phyloP scores from a whole-genome alignment of 2,113 vertebrate genomes.

The Dicrurus megarhynchus region DNA sequence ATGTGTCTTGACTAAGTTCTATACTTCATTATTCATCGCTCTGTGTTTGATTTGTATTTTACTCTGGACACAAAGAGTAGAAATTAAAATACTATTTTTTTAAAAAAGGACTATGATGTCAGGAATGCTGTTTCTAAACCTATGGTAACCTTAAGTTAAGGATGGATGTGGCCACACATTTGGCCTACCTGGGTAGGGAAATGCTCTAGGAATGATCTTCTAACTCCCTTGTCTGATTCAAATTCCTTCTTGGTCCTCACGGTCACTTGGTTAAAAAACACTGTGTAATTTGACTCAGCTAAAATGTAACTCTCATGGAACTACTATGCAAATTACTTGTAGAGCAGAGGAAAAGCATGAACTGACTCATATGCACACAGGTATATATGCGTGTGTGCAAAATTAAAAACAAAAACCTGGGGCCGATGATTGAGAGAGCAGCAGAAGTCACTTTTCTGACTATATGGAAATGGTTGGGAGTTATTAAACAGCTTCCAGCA shows the following conservation, averaged over 20 bases:
- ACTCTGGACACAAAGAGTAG: background rate
- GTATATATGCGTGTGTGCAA: background rate
- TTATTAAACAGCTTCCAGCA: background rate
- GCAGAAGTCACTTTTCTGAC: background rate
- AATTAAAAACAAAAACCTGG: background rate
- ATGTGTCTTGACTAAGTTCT: background rate
- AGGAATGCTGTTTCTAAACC: background rate
- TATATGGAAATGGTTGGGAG: background rate
- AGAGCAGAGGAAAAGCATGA: background rate
- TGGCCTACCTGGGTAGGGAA: accelerated
- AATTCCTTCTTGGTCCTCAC: background rate
- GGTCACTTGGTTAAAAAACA: background rate
- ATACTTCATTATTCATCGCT: background rate
- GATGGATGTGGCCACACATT: accelerated
- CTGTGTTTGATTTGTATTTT: background rate
- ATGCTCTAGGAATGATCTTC: background rate
- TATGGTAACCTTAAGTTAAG: background rate
- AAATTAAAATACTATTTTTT: background rate
- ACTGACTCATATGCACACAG: background rate
- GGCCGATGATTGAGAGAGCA: background rate
- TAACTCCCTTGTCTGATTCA: background rate
- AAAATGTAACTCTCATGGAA: background rate
- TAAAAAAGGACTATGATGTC: accelerated
- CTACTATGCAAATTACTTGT: background rate
- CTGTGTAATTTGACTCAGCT: background rate